Percentiles rank a stretch among this genome's conserved stretches.
phyloP scores from a whole-genome alignment of 2,113 vertebrate species.

The Meriones unguiculatus region DNA sequence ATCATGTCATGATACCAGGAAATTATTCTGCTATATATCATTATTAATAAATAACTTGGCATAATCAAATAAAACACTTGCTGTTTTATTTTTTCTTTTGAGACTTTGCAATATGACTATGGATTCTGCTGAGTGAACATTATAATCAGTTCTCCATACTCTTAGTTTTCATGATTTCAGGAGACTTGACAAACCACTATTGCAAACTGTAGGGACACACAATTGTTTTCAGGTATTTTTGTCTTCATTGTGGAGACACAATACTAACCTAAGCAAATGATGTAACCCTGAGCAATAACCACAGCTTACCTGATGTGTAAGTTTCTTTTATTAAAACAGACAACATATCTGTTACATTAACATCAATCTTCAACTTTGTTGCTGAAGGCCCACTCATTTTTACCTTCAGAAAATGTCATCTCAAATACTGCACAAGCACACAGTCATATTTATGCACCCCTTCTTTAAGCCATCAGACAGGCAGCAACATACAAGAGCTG shows the following conservation, averaged over 20 bases:
- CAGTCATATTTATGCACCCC: neutral
- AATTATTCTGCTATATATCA: neutral
- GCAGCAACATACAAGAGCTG: neutral
- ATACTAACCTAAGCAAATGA: neutral
- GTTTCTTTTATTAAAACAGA: neutral
- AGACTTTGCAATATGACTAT: neutral
- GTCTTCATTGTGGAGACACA: neutral
- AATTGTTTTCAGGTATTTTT: neutral
- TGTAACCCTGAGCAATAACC: neutral
- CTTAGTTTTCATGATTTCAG: neutral
- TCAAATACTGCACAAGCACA: neutral
- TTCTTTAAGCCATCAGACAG: neutral
- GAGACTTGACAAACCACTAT: neutral
- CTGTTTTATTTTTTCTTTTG: neutral
- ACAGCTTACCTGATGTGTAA: neutral
- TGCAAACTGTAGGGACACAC: neutral
- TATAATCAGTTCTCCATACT: neutral
- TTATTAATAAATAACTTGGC: neutral
- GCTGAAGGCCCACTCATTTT: neutral
- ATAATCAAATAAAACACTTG: neutral
- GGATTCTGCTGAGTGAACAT: neutral
- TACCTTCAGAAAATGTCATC: neutral
- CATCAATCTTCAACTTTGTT: conserved; percentile 20
- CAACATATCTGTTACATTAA: neutral
- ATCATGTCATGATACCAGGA: neutral